A percentile compares a stretch with the other conserved stretches of the same genome.
These are phyloP conservation scores for Peromyscus eremicus DNA, from an alignment of 2,797 vertebrate genomes.

Conservation along the genomic window DNA sequence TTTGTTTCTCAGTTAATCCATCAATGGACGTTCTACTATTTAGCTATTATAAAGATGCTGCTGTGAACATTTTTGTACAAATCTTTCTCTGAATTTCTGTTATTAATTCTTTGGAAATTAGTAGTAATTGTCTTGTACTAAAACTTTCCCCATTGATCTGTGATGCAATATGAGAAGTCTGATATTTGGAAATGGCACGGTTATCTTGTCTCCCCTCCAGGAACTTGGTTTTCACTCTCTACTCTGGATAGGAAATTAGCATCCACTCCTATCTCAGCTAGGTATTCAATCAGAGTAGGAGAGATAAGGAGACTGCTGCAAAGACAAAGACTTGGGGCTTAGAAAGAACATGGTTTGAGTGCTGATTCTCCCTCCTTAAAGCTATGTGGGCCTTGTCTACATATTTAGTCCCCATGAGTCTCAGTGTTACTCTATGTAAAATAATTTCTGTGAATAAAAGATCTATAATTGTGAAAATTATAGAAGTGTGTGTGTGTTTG, in stretches of 20 bases:
- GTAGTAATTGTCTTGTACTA: not conserved
- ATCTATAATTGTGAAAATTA: slow-evolving; percentile 20
- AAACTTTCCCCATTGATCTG: not conserved
- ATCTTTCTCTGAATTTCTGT: not conserved
- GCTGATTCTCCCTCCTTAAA: not conserved
- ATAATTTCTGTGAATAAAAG: not conserved
- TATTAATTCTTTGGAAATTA: slow-evolving; percentile 23
- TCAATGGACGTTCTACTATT: not conserved
- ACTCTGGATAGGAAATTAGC: slow-evolving; percentile 30
- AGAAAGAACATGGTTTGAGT: slow-evolving; percentile 45
- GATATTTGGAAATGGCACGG: not conserved
- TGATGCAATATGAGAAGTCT: not conserved
- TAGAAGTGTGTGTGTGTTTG: not conserved
- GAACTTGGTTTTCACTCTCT: slow-evolving; percentile 27
- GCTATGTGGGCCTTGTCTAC: not conserved
- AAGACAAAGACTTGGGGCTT: not conserved
- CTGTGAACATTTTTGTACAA: not conserved
- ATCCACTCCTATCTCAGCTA: not conserved
- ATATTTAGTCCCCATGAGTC: slow-evolving; percentile 35
- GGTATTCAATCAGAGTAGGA: not conserved
- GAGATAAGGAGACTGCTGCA: not conserved
- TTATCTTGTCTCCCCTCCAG: slow-evolving; percentile 25
- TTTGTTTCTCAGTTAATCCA: not conserved
- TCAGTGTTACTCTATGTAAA: slow-evolving; percentile 30
- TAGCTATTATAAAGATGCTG: slow-evolving; percentile 3